These are phyloP conservation scores for Mohoua ochrocephala DNA, from an alignment of 2,113 vertebrate species.

Conservation along the genomic window DNA sequence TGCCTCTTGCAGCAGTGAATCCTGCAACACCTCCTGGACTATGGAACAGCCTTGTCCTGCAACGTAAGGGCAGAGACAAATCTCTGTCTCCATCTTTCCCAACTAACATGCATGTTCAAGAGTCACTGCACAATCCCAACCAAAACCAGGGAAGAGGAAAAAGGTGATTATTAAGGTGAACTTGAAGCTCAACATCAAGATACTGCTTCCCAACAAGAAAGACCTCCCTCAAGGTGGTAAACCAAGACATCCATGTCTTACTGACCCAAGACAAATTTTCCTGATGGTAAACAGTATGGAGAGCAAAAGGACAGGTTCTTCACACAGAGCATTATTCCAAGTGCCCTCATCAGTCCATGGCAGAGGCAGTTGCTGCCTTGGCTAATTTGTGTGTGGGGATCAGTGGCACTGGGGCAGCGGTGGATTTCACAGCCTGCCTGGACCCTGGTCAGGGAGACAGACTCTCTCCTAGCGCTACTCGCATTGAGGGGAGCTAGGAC, in stretches of 20 bases:
- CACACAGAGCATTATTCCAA: not conserved
- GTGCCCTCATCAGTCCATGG: not conserved
- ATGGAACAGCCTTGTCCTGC: not conserved
- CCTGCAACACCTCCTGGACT: not conserved
- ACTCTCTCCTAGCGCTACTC: not conserved
- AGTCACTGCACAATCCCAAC: not conserved
- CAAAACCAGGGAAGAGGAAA: not conserved
- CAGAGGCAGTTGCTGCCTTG: not conserved
- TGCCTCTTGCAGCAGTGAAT: not conserved
- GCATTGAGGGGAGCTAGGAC: not conserved
- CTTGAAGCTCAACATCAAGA: not conserved
- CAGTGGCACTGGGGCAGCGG: not conserved
- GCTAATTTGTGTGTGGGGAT: not conserved
- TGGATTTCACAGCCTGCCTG: not conserved
- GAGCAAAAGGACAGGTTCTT: not conserved
- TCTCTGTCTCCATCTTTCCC: not conserved
- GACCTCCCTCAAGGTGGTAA: not conserved
- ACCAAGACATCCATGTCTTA: not conserved
- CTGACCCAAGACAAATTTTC: not conserved
- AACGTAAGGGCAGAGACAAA: not conserved
- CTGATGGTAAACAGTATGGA: not conserved
- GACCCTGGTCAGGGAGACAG: not conserved
- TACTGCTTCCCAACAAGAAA: not conserved
- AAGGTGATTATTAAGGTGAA: not conserved
- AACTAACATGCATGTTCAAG: accelerated